A percentile compares a stretch with the other conserved stretches of the same genome.
phyloP scores from a whole-genome alignment of 2,797 vertebrate species.

The Ctenochaetus hawaiiensis region DNA sequence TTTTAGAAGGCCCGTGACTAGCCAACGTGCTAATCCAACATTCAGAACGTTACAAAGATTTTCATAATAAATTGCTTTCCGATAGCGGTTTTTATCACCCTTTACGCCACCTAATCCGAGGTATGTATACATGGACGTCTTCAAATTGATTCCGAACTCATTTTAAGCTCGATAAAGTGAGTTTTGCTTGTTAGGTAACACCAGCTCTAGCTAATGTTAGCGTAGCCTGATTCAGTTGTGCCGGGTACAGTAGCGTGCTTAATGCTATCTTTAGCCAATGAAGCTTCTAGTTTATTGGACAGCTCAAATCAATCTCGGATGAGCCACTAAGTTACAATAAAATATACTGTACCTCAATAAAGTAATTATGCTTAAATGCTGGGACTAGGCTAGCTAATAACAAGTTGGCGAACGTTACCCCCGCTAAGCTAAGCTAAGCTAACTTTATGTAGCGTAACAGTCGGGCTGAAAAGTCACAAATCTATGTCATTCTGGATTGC shows the following conservation, averaged over 20 bases:
- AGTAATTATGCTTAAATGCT: fast-evolving
- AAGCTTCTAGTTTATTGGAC: not conserved
- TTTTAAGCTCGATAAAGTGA: not conserved
- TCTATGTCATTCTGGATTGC: not conserved
- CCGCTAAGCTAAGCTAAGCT: not conserved
- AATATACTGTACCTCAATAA: fast-evolving
- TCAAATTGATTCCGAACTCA: not conserved
- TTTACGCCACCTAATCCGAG: conserved; percentile 32
- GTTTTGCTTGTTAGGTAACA: conserved; percentile 31
- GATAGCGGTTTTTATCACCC: conserved; percentile 2
- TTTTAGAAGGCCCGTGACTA: conserved; percentile 63
- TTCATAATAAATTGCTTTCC: conserved; percentile 9
- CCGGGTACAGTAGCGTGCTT: conserved; percentile 65
- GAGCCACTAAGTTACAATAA: too few species aligned
- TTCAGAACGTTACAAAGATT: conserved; percentile 36
- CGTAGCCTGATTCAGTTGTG: conserved; percentile 49
- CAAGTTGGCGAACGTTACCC: not conserved
- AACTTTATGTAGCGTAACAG: not conserved
- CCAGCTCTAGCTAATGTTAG: conserved; percentile 50
- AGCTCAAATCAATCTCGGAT: too few species aligned
- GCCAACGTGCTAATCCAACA: conserved; percentile 66
- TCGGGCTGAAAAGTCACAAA: not conserved
- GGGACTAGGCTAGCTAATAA: not conserved
- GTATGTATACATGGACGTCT: conserved; percentile 57
- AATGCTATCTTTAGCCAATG: conserved; percentile 46